Evolutionary conservation across 2,797 vertebrate species (phyloP), one percentile per base, ranked within the genome.

Genomic region (Micrastur ruficollis): DNA sequence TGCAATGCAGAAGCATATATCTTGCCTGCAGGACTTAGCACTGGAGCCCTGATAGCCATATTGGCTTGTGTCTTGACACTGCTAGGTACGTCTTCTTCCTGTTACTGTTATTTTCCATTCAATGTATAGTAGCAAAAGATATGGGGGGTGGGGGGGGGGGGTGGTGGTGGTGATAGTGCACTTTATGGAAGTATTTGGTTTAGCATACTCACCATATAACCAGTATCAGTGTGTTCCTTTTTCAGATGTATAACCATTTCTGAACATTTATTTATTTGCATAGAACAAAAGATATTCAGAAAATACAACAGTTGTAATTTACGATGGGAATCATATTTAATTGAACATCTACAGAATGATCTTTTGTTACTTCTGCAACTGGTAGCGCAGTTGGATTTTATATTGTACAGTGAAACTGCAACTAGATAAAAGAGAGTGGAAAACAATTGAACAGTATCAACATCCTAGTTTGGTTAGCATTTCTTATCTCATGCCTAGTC

Each of bases 11-110:
- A 99, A 96, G 99, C 99, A 27, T 99, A 99, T 46, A 98, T 99
- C 5, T 93, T 99, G 36, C 98, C 99, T 0, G 99, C 99, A 0
- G 99, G 99, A 76, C 99, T 99, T 59, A 99, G 99, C 97, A 99
- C 99, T 0, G 99, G 99, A 12, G 99, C 99, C n/a, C 98, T 99
- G 14, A 96, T 99, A 74, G 99, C 99, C 32, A 99, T 99, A 65
- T 95, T 99, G n/a, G 99, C 99, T 93, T 99, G 99, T 93, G 99
- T 99, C 81, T 94, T 99, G 93, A 99, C 99, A 2, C 97, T 99
- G 9, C 97, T 99, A 72, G 99, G 99, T 99, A 99, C 0, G 98
- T 97, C 20, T 55, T 71, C 40, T 90, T 81, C 62, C 68, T 36
- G 4, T 82, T 87, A 78, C 25, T 27, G 16, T 81, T 87, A n/a